Percentiles rank a stretch among this genome's conserved stretches.
Conservation (phyloP, 2,113 vertebrate species). For the Seriola aureovittata region DNA sequence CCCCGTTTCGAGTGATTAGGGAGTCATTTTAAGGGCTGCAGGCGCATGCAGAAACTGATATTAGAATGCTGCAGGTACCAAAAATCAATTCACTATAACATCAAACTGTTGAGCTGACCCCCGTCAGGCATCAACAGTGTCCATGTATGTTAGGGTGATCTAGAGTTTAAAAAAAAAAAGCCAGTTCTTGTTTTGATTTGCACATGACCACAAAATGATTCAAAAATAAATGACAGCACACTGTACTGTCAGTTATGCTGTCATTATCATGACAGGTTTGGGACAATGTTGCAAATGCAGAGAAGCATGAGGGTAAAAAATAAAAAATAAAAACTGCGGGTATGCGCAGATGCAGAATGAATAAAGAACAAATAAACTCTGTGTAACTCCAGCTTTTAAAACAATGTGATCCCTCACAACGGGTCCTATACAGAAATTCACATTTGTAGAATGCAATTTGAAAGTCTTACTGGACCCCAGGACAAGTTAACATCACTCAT, state of each 20-base stretch:
- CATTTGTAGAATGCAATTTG: conserved; percentile 1
- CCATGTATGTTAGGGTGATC: background rate
- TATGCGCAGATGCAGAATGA: background rate
- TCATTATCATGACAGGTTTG: background rate
- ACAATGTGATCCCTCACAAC: background rate
- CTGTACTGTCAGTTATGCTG: background rate
- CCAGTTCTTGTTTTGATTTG: background rate
- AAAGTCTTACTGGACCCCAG: background rate
- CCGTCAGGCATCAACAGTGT: background rate
- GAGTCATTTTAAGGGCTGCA: conserved; percentile 12
- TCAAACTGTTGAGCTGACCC: background rate
- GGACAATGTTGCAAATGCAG: background rate
- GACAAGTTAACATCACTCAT: background rate
- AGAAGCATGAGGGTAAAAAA: background rate
- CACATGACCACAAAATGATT: background rate
- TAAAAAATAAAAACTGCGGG: background rate
- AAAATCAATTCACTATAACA: conserved; percentile 5
- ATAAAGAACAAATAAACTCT: conserved; percentile 1
- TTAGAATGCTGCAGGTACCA: conserved; percentile 26
- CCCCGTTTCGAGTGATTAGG: background rate
- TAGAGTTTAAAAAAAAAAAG: background rate
- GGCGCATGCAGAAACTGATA: conserved; percentile 1
- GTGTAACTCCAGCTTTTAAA: background rate
- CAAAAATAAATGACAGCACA: background rate
- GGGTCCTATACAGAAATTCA: background rate